phyloP scores from a whole-genome alignment of 2,113 vertebrate species.

The Mystacornis crossleyi region DNA sequence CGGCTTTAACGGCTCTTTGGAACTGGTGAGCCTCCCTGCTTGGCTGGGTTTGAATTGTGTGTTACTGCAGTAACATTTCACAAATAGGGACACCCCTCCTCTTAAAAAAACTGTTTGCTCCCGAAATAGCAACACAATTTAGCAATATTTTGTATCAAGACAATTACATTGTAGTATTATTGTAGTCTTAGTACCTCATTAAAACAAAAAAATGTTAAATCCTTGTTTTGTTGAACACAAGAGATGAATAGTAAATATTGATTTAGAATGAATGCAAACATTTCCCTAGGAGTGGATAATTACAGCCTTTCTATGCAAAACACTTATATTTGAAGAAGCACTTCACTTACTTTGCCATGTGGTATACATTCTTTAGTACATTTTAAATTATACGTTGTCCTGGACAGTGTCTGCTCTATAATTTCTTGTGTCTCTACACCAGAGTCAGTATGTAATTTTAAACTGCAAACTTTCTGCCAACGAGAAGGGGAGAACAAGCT shows the following conservation, averaged over 20 bases:
- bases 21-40: constrained; percentile 72
- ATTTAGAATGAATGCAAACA: constrained; percentile 91
- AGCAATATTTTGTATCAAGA: constrained; percentile 80
- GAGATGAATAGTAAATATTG: constrained; percentile 89
- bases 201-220: constrained; percentile 82
- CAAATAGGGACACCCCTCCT: constrained; percentile 73
- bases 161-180: constrained; percentile 81
- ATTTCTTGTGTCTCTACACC: constrained; percentile 91
- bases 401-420: constrained; percentile 89
- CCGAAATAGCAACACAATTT: constrained; percentile 76
- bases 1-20: constrained; percentile 64
- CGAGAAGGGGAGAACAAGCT: constrained; percentile 74
- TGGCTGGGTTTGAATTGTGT: constrained; percentile 72
- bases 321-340: constrained; percentile 85
- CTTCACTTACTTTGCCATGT: constrained; percentile 86
- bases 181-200: constrained; percentile 82
- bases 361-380: constrained; percentile 88
- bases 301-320: constrained; percentile 87
- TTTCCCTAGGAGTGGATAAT: constrained; percentile 90
- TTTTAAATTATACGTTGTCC: constrained; percentile 94
- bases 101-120: constrained; percentile 66
- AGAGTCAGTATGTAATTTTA: constrained; percentile 91
- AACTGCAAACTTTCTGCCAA: constrained; percentile 86
- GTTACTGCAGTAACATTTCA: constrained; percentile 72
- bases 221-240: constrained; percentile 84